A percentile compares a stretch with the other conserved stretches of the same genome.
phyloP scores from a whole-genome alignment of 2,888 invertebrate genomes.

The Chelonus formosanus region DNA sequence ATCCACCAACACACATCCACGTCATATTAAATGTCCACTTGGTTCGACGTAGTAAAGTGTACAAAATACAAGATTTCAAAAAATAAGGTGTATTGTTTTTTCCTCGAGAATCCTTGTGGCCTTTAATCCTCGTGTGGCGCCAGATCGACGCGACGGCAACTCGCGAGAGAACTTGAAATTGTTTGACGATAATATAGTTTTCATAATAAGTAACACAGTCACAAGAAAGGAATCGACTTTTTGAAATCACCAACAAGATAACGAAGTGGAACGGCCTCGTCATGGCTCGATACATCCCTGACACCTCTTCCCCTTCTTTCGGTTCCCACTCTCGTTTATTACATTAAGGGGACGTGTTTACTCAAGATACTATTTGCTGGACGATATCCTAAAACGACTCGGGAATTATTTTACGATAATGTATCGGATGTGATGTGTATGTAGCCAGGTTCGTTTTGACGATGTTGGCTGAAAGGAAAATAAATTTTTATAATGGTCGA shows the following conservation, averaged over 20 bases:
- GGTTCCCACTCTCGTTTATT: conserved; percentile 11
- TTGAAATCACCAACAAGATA: too few relatives aligned
- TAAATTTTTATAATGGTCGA: not conserved
- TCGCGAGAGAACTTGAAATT: conserved; percentile 16
- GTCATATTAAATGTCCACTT: not conserved
- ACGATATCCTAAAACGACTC: conserved; percentile 30
- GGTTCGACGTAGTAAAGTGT: conserved; percentile 16
- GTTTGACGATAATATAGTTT: conserved; percentile 18
- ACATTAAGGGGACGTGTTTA: conserved; percentile 14
- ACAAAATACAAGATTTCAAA: conserved; percentile 4
- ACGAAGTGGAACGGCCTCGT: too few relatives aligned
- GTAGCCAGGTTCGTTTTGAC: conserved; percentile 7
- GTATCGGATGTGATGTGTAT: conserved; percentile 17
- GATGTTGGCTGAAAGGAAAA: conserved; percentile 5
- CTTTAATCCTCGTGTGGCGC: conserved; percentile 22
- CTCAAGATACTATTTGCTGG: conserved; percentile 12
- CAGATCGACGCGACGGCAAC: conserved; percentile 19
- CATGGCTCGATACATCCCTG: too few relatives aligned
- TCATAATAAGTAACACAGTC: not conserved
- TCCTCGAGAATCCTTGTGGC: conserved; percentile 15
- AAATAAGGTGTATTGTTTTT: conserved; percentile 3
- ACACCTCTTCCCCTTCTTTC: conserved; percentile 2
- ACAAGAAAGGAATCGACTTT: too few relatives aligned
- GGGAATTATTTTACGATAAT: conserved; percentile 40
- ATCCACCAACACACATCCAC: not conserved